These are phyloP conservation scores for Sus scrofa DNA, from an alignment of 2,113 vertebrate species.

Conservation along the genomic window T2T-Sscrofa CM000817.6:78717001-78717500, in stretches of 20 bases:
- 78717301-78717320: conserved; percentile 52
- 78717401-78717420: rapidly evolving
- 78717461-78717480: not conserved
- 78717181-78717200: too few relatives aligned
- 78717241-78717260: not conserved
- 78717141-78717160: too few relatives aligned
- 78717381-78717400: conserved; percentile 60
- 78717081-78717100: too few relatives aligned
- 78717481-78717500: conserved; percentile 2
- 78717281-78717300: conserved; percentile 72
- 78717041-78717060: too few relatives aligned
- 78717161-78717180: too few relatives aligned
- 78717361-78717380: conserved; percentile 26
- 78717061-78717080: too few relatives aligned
- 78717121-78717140: too few relatives aligned
- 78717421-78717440: not conserved
- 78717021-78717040: too few relatives aligned
- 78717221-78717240: not conserved
- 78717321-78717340: conserved; percentile 38
- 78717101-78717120: too few relatives aligned
- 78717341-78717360: not conserved
- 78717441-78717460: not conserved
- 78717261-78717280: conserved; percentile 35
- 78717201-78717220: not conserved
- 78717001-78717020: too few relatives aligned